phyloP scores from a whole-genome alignment of 2,797 vertebrate genomes.

The Notoglanidium macrostoma region DNA sequence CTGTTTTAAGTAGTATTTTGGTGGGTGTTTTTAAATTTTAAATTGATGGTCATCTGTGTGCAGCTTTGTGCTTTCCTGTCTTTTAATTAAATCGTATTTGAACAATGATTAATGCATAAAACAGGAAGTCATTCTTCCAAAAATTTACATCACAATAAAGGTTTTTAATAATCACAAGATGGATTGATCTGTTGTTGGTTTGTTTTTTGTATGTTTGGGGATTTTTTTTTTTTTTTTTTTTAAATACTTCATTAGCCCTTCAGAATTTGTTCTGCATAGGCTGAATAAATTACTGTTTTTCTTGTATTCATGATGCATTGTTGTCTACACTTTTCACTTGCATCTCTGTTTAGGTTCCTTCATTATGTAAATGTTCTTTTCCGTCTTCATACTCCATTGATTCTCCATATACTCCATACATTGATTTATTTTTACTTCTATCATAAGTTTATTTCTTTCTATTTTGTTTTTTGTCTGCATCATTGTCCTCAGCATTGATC shows the following conservation, averaged over 20 bases:
- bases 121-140: conserved; percentile 10
- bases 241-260: not conserved
- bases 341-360: not conserved
- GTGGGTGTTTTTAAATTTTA: not conserved
- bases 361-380: not conserved
- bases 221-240: no score
- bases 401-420: no score
- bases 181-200: no score
- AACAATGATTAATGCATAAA: conserved; percentile 2
- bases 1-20: conserved; percentile 24
- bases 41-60: not conserved
- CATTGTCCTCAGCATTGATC: no score
- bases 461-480: not conserved
- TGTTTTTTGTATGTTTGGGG: no score
- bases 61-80: conserved; percentile 8
- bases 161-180: conserved; percentile 27
- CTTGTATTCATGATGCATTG: conserved; percentile 20
- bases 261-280: not conserved
- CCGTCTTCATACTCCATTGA: not conserved
- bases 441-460: not conserved
- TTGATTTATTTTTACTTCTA: not conserved
- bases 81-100: not conserved
- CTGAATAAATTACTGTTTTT: conserved; percentile 26
- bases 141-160: conserved; percentile 47
- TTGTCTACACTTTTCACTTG: not conserved